Conservation (phyloP, 2,113 vertebrate species). For the Ceyx margarethae region DNA sequence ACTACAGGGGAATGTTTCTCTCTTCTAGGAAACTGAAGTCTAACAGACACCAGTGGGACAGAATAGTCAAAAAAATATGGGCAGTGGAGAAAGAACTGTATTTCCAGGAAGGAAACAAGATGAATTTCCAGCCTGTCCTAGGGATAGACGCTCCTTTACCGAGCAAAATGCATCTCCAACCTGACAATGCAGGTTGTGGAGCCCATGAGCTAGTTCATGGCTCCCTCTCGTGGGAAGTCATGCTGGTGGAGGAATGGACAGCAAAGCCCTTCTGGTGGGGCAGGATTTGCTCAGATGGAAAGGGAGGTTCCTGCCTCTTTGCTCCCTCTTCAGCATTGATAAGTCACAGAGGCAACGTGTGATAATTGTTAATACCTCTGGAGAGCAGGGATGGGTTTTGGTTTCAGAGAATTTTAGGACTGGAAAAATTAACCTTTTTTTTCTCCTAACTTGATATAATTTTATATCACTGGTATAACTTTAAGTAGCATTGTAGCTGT, state of each 20-base stretch:
- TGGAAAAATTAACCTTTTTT: not conserved
- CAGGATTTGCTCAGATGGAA: not conserved
- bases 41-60: not conserved
- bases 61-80: fast-evolving
- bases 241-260: not conserved
- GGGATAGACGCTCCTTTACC: not conserved
- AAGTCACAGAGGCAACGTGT: fast-evolving
- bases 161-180: fast-evolving
- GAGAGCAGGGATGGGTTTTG: not conserved
- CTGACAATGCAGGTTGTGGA: not conserved
- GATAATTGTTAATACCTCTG: fast-evolving
- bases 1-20: not conserved
- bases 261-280: no score
- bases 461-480: not conserved
- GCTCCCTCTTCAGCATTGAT: not conserved
- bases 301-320: no score
- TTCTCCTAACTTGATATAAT: not conserved
- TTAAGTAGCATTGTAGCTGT: fast-evolving
- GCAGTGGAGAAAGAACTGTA: not conserved
- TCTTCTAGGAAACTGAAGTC: not conserved
- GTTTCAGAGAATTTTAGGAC: not conserved
- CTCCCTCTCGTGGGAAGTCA: slow-evolving; percentile 24
- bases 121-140: not conserved
- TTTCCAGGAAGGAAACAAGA: not conserved
- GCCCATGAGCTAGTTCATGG: not conserved